These are phyloP conservation scores for Vannuccia rotundouncinata DNA, from an alignment of 2,888 invertebrate genomes.

Conservation along the genomic window DNA sequence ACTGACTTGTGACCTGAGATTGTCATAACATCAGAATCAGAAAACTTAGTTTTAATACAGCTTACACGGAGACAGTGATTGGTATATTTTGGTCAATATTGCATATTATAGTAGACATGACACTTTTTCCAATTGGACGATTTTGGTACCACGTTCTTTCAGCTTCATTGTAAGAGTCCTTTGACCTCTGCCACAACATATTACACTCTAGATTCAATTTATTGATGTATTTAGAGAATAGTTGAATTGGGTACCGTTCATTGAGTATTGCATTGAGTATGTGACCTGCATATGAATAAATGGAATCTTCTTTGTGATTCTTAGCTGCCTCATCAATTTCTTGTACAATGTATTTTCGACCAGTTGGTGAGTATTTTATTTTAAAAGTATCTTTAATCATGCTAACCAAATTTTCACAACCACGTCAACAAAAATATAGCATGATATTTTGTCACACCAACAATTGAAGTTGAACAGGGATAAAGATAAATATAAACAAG, in stretches of 20 bases:
- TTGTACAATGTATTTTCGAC: background rate
- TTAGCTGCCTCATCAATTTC: conserved; percentile 3
- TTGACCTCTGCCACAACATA: conserved; percentile 1
- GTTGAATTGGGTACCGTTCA: background rate
- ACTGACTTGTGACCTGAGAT: background rate
- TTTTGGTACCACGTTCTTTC: background rate
- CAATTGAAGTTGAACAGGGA: background rate
- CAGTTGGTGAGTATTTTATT: background rate
- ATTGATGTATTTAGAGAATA: background rate
- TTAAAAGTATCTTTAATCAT: background rate
- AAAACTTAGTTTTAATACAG: background rate
- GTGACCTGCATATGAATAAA: background rate
- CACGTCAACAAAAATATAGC: conserved; percentile 16
- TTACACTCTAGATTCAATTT: conserved; percentile 8
- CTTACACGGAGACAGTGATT: conserved; percentile 16
- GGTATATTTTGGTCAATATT: conserved; percentile 10
- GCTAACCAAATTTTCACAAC: conserved; percentile 7
- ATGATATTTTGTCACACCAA: background rate
- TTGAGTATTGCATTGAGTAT: background rate
- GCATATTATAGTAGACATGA: background rate
- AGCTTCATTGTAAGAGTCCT: background rate
- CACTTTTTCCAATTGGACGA: conserved; percentile 16
- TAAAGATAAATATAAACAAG: too few relatives aligned
- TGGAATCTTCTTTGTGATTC: conserved; percentile 14
- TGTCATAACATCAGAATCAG: background rate